Percentiles rank a stretch among this genome's conserved stretches.
Conservation (phyloP, 2,113 vertebrate species). For the Lontra canadensis region DNA sequence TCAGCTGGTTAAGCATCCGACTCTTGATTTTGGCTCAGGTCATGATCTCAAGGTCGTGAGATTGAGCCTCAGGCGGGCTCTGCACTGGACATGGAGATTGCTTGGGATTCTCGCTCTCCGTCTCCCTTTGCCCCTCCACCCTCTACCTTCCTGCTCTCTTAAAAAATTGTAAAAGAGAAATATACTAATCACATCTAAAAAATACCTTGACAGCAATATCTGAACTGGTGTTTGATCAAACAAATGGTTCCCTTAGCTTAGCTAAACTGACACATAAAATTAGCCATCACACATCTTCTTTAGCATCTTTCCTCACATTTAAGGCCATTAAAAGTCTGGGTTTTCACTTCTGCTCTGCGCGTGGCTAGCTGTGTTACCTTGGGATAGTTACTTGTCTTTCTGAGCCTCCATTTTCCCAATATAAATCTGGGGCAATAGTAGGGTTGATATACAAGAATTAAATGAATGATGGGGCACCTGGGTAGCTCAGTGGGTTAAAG, state of each 20-base stretch:
- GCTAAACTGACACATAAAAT: background rate
- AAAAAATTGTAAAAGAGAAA: background rate
- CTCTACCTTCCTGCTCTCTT: background rate
- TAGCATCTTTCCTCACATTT: background rate
- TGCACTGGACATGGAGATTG: background rate
- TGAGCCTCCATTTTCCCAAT: background rate
- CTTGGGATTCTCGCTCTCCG: background rate
- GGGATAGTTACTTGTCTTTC: background rate
- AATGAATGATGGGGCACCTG: background rate
- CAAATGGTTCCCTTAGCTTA: background rate
- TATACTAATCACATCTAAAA: background rate
- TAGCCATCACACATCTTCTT: background rate
- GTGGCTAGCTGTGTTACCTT: background rate
- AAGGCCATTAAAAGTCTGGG: background rate
- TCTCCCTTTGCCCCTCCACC: background rate
- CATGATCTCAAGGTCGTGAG: background rate
- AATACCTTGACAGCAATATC: background rate
- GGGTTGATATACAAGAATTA: background rate
- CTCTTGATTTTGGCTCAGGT: background rate
- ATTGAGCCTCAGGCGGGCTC: background rate
- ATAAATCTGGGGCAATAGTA: background rate
- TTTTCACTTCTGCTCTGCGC: background rate
- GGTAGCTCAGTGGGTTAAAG: too few relatives aligned
- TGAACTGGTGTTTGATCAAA: background rate
- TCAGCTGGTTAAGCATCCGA: background rate